Percentiles rank a stretch among this genome's conserved stretches.
Conservation (phyloP, 2,888 invertebrate genomes). For the Athalia rosae region DNA sequence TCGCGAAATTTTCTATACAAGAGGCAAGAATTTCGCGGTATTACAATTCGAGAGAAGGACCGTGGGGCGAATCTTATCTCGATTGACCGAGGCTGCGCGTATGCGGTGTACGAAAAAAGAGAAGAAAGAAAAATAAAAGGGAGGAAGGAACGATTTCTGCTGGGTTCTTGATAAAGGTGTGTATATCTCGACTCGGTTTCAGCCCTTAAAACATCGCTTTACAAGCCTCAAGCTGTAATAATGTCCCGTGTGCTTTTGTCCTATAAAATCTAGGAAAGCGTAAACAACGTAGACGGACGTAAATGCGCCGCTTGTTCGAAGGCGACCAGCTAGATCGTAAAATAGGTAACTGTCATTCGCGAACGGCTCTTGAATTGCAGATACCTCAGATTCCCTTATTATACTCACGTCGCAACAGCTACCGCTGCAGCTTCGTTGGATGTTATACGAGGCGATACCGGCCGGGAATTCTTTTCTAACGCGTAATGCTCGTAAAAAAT, state of each 20-base stretch:
- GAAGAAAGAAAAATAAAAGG: background rate
- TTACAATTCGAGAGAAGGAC: background rate
- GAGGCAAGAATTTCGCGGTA: slow-evolving; percentile 11
- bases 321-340: slow-evolving; percentile 16
- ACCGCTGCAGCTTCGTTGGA: background rate
- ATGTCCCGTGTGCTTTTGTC: slow-evolving; percentile 2
- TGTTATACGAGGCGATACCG: slow-evolving; percentile 13
- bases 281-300: slow-evolving; percentile 23
- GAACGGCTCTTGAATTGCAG: slow-evolving; percentile 31
- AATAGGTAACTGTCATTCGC: slow-evolving; percentile 34
- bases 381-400: background rate
- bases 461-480: slow-evolving; percentile 11
- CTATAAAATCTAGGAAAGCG: slow-evolving; percentile 3
- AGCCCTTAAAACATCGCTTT: slow-evolving; percentile 19
- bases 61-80: background rate
- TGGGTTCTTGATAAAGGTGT: slow-evolving; percentile 36
- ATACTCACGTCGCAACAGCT: too few species aligned
- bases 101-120: background rate
- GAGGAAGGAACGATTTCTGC: background rate
- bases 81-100: background rate
- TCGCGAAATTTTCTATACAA: background rate
- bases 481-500: slow-evolving; percentile 20
- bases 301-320: slow-evolving; percentile 19
- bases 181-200: background rate
- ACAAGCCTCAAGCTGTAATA: slow-evolving; percentile 19